Evolutionary conservation across 2,888 invertebrate species (phyloP).

Genomic region (Melitaea athalia): DNA sequence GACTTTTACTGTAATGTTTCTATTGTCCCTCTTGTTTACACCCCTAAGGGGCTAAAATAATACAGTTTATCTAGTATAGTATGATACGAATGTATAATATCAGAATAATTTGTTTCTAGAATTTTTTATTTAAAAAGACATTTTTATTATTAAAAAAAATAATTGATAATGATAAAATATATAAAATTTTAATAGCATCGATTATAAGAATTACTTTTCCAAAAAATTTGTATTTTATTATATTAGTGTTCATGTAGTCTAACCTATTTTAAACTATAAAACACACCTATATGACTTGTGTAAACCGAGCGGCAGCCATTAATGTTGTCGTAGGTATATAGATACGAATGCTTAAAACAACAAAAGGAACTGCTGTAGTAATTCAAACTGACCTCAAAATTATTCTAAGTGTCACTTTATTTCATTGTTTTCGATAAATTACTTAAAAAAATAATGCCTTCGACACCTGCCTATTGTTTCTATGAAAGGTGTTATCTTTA

Average conservation of each 20-base stretch:
- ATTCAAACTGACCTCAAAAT: constrained; percentile 20
- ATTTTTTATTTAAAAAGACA: neutral
- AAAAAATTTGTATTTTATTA: too few relatives aligned
- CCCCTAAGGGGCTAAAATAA: neutral
- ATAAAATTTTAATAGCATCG: too few relatives aligned
- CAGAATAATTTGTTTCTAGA: too few relatives aligned
- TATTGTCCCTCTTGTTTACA: constrained; percentile 4
- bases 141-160: too few relatives aligned
- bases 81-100: too few relatives aligned
- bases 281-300: too few relatives aligned
- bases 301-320: too few relatives aligned
- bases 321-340: too few relatives aligned
- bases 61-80: neutral
- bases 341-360: neutral
- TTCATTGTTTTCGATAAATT: constrained; percentile 35
- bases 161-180: too few relatives aligned
- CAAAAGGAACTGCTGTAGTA: neutral
- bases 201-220: too few relatives aligned
- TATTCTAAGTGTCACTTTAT: constrained; percentile 32
- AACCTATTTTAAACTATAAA: too few relatives aligned
- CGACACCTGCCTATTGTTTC: constrained; percentile 44
- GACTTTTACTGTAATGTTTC: constrained; percentile 3
- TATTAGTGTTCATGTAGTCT: too few relatives aligned
- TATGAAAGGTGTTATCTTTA: constrained; percentile 43
- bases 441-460: constrained; percentile 30